Base-by-base conservation (phyloP, 37 sponge, comb jelly and placozoan genomes). In the Mnemiopsis leidyi region DNA sequence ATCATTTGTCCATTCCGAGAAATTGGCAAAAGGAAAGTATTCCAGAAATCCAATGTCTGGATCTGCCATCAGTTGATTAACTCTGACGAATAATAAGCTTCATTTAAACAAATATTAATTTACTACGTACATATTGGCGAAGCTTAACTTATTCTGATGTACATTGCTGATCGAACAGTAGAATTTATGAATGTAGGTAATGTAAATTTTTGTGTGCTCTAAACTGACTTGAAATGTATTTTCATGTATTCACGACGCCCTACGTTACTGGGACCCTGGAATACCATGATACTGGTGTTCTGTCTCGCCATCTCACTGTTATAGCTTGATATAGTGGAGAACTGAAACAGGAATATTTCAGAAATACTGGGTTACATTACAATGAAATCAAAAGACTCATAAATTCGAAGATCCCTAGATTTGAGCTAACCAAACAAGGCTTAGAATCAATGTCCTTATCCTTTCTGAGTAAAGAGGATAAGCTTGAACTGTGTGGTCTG, bases 211-310 rank as follows among this genome's bases (percentile, higher is more conserved):
- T n/a, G n/a, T n/a, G n/a, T n/a, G n/a, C n/a, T n/a, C n/a, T n/a
- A n/a, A 71, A 85, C 90, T 1, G 0, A 85, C 90, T 85, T 85
- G 90, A 85, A 85, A 26, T 85, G 90, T 39, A 85, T 85, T 37
- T 85, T 85, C 90, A 85, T 85, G 61, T 40, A 38, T 21, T 85
- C 90, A 7, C 90, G 32, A 16, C 90, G 13, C 40, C 18, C 25
- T 7, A 85, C 90, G 23, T 85, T 85, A 18, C 38, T 23, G 7
- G 90, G 90, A 20, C 90, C 90, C 61, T 85, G 36, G 26, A 85
- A 85, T 39, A 85, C 90, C 90, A 85, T 85, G 1, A 85, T 23
- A 20, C 38, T 36, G 26, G 90, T 85, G 90, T 85, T 85, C 30
- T 38, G 40, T 13, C 90, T n/a, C 0, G 32, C 40, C 39, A 85